These are phyloP conservation scores for Leptodirus hochenwartii DNA, from an alignment of 2,888 invertebrate species.

Conservation along the genomic window DNA sequence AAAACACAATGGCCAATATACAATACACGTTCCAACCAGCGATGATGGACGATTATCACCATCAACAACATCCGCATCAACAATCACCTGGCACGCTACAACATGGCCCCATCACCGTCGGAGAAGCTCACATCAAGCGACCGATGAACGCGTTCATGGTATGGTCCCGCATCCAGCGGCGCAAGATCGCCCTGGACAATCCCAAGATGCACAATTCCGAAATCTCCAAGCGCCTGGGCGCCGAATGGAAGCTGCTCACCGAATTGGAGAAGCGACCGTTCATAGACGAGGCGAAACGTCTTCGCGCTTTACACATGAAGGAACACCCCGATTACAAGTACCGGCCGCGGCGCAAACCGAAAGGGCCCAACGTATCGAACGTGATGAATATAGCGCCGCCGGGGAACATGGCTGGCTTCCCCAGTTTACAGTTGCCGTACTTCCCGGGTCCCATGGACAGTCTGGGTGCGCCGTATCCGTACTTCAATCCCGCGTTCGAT, in stretches of 20 bases:
- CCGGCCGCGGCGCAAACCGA: slow-evolving; percentile 69
- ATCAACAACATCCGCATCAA: slow-evolving; percentile 14
- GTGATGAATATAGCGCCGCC: slow-evolving; percentile 22
- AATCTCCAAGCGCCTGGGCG: slow-evolving; percentile 80
- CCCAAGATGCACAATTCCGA: slow-evolving; percentile 85
- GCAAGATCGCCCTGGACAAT: slow-evolving; percentile 86
- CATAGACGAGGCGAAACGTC: slow-evolving; percentile 85
- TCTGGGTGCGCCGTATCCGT: slow-evolving; percentile 43
- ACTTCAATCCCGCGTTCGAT: slow-evolving; percentile 56
- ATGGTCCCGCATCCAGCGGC: slow-evolving; percentile 81
- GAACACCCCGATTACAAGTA: slow-evolving; percentile 87
- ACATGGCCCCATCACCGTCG: slow-evolving; percentile 4
- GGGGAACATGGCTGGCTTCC: slow-evolving; percentile 34
- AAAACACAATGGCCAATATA: slow-evolving; percentile 9
- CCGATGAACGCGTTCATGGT: slow-evolving; percentile 99
- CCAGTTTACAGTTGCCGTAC: slow-evolving; percentile 44
- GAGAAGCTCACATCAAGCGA: slow-evolving; percentile 74
- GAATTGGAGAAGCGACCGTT: slow-evolving; percentile 83
- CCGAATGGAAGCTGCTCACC: slow-evolving; percentile 80
- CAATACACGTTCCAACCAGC: slow-evolving; percentile 12
- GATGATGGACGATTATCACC: slow-evolving; percentile 23
- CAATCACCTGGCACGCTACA: neutral
- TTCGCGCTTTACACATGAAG: slow-evolving; percentile 76
- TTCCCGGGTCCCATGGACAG: slow-evolving; percentile 40
- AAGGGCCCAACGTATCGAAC: slow-evolving; percentile 35